A percentile compares a stretch with the other conserved stretches of the same genome.
phyloP scores from a whole-genome alignment of 1,140 invertebrate genomes.

The Sminthurides bifidus region DNA sequence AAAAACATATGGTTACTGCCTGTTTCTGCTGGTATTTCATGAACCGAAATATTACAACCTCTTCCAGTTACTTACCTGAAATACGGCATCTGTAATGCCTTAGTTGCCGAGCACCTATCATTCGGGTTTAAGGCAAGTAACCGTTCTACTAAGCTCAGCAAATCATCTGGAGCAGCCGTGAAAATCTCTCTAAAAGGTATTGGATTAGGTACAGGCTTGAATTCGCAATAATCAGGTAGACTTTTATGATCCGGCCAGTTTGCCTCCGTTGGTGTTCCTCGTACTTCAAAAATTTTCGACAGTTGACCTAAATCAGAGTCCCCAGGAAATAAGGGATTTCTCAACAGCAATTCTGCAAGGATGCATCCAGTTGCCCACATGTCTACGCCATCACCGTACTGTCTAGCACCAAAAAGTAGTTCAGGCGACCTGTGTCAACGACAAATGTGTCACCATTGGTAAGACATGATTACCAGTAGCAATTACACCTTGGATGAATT shows the following conservation, averaged over 20 bases:
- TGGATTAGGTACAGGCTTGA: conserved; percentile 71
- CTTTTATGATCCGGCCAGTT: conserved; percentile 78
- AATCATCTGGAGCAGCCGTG: conserved; percentile 84
- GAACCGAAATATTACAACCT: too few relatives aligned
- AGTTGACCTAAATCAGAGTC: conserved; percentile 95
- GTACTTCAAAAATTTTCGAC: conserved; percentile 80
- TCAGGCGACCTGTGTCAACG: conserved; percentile 87
- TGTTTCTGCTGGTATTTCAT: too few relatives aligned
- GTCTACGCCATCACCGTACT: conserved; percentile 92
- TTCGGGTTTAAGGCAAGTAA: conserved; percentile 76
- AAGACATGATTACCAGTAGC: too few relatives aligned
- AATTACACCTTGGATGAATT: too few relatives aligned
- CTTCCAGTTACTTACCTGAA: conserved; percentile 57
- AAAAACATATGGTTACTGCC: too few relatives aligned
- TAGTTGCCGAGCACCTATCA: conserved; percentile 65
- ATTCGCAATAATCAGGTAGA: conserved; percentile 85
- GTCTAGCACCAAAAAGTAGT: conserved; percentile 83
- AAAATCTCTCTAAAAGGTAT: conserved; percentile 85
- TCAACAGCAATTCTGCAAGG: conserved; percentile 80
- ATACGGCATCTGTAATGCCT: conserved; percentile 68
- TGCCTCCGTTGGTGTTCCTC: conserved; percentile 83
- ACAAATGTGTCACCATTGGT: too few relatives aligned
- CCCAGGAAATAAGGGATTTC: conserved; percentile 88
- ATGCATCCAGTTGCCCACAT: conserved; percentile 99
- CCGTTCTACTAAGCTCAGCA: conserved; percentile 68